phyloP scores from a whole-genome alignment of 2,888 invertebrate genomes.

The Acleris sparsana region DNA sequence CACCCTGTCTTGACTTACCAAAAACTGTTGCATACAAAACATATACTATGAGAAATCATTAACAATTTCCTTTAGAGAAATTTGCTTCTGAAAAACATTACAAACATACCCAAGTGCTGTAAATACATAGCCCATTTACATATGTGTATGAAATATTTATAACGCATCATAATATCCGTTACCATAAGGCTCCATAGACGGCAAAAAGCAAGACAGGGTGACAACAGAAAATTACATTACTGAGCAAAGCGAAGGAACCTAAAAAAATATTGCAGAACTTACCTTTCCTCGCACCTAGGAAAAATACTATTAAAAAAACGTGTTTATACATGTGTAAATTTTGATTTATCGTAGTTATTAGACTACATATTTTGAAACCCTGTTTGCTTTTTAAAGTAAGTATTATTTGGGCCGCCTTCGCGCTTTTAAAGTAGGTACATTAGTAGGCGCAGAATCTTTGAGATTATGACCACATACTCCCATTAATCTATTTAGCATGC shows the following conservation, averaged over 20 bases:
- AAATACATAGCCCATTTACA: slow-evolving; percentile 7
- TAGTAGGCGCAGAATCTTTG: slow-evolving; percentile 58
- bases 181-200: slow-evolving; percentile 28
- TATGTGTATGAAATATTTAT: slow-evolving; percentile 13
- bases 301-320: slow-evolving; percentile 23
- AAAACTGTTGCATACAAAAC: not conserved
- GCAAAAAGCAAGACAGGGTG: slow-evolving; percentile 33
- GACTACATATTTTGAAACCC: not conserved
- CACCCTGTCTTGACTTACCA: slow-evolving; percentile 44
- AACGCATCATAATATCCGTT: slow-evolving; percentile 27
- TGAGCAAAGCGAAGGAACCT: slow-evolving; percentile 28
- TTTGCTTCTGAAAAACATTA: slow-evolving; percentile 14
- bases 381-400: slow-evolving; percentile 9
- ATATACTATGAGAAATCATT: too few species aligned
- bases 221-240: slow-evolving; percentile 30
- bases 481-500: slow-evolving; percentile 74
- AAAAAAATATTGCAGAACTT: slow-evolving; percentile 22
- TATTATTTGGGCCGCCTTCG: slow-evolving; percentile 26
- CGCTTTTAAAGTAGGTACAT: slow-evolving; percentile 25
- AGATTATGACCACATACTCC: slow-evolving; percentile 84
- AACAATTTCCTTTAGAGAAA: too few species aligned
- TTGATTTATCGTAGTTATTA: slow-evolving; percentile 6
- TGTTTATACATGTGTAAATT: slow-evolving; percentile 23
- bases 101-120: slow-evolving; percentile 15
- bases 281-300: slow-evolving; percentile 23